Base-by-base conservation (phyloP, 2,797 vertebrate genomes). In the Podarcis lilfordi region DNA sequence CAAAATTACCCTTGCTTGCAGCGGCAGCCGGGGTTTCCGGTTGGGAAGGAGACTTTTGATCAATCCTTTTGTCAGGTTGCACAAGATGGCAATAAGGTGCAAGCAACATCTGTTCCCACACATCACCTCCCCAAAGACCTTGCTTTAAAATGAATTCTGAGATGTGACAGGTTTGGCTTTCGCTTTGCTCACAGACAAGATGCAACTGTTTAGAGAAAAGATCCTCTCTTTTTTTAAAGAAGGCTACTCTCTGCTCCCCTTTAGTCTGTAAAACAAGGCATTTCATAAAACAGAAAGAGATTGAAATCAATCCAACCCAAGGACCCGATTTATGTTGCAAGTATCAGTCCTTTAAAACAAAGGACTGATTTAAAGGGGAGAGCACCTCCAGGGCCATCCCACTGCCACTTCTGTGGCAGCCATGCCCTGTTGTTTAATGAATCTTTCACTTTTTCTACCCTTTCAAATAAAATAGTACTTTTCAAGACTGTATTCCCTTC, bases 21-120 rank as follows among this genome's bases (percentile, higher is more conserved):
- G 66, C n/a, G 37, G 45, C 37, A n/a, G 74, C 23, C 4, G 25
- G 35, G 55, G 66, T 37, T 23, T 72, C 25, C 8, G 21, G 19
- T 88, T 82, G 10, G 13, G 23, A 86, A 82, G 27, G 11, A 15
- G 35, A 32, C 79, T 61, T 76, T 90, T 69, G 82, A 85, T 76
- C 27, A n/a, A 45, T 9, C 29, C 23, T 45, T 55, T 85, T 85
- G 82, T 85, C 71, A 81, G 77, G 19, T 29, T 78, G 81, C 43
- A 66, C 23, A 27, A 40, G 69, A 32, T 29, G 45, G 69, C 71
- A 84, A 80, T 75, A 80, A 68, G 59, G 45, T 27, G 64, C 72
- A 50, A 50, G 50, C 17, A 72, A 69, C 71, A 45, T 72, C 66
- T 29, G 61, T 69, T 82, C 19, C 21, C n/a, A 8, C 23, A 85